phyloP scores from a whole-genome alignment of 2,888 invertebrate species.

The Eristalis tenax region DNA sequence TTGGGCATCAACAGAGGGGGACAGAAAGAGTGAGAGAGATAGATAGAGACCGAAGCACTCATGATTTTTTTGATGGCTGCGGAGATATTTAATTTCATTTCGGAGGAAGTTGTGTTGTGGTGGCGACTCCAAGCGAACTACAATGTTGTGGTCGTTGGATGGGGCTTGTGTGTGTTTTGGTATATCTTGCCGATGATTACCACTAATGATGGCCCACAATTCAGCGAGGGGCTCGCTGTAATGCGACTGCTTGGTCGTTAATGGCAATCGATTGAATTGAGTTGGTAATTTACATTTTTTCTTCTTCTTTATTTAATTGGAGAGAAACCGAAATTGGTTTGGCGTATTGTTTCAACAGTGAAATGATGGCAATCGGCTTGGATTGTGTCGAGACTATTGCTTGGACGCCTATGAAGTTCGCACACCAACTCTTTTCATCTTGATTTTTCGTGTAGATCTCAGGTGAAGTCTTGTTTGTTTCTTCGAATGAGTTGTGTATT shows the following conservation, averaged over 20 bases:
- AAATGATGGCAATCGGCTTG: too few relatives aligned
- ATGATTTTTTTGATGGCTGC: slow-evolving; percentile 32
- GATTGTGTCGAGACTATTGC: background rate
- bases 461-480: background rate
- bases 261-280: slow-evolving; percentile 24
- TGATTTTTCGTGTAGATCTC: background rate
- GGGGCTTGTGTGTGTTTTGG: slow-evolving; percentile 1
- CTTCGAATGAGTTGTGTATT: background rate
- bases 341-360: too few relatives aligned
- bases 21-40: slow-evolving; percentile 9
- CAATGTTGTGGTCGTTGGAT: slow-evolving; percentile 6
- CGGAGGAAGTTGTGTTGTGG: slow-evolving; percentile 7
- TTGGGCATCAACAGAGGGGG: background rate
- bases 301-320: slow-evolving; percentile 35
- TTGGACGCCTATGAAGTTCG: background rate
- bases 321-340: background rate
- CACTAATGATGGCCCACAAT: slow-evolving; percentile 58
- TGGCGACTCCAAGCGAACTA: slow-evolving; percentile 32
- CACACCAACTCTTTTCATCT: background rate
- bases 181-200: slow-evolving; percentile 47
- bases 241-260: slow-evolving; percentile 8
- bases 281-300: slow-evolving; percentile 12
- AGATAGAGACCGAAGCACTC: background rate
- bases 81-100: slow-evolving; percentile 55
- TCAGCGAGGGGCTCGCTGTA: slow-evolving; percentile 9